Percentiles rank a stretch among this genome's conserved stretches.
These are phyloP conservation scores for Malthinus seriepunctatus DNA, from an alignment of 2,888 invertebrate genomes.

Conservation along the genomic window DNA sequence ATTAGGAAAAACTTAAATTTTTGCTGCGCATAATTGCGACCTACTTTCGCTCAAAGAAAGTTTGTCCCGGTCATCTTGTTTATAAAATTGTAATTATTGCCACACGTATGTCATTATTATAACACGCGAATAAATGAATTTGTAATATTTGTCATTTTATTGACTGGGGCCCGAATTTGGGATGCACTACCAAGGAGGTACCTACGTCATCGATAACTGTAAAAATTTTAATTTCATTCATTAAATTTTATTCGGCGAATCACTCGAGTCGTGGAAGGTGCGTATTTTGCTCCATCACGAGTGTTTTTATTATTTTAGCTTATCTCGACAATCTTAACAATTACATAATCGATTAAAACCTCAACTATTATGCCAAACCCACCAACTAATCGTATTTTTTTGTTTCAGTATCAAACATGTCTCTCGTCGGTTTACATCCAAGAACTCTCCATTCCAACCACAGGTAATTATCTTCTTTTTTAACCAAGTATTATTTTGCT, in stretches of 20 bases:
- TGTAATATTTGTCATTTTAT: background rate
- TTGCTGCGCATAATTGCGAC: conserved; percentile 20
- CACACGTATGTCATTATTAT: background rate
- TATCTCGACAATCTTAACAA: too few species aligned
- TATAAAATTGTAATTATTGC: conserved; percentile 1
- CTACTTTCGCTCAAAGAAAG: conserved; percentile 28
- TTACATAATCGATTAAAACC: background rate
- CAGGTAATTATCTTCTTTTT: conserved; percentile 43
- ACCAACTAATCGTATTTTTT: conserved; percentile 20
- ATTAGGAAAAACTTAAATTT: conserved; percentile 7
- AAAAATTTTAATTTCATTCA: too few species aligned
- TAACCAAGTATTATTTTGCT: background rate
- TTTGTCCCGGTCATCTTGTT: conserved; percentile 3
- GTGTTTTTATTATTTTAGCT: too few species aligned
- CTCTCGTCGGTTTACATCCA: conserved; percentile 60
- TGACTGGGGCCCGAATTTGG: background rate
- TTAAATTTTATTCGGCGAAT: too few species aligned
- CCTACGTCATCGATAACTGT: too few species aligned
- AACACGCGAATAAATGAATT: background rate
- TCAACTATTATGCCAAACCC: background rate
- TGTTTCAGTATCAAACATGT: conserved; percentile 59
- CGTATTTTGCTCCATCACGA: too few species aligned
- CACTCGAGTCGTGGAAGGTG: too few species aligned
- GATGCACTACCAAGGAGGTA: background rate
- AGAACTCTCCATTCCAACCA: conserved; percentile 55